Conservation (phyloP, 2,888 invertebrate species). For the Nysson spinosus region DNA sequence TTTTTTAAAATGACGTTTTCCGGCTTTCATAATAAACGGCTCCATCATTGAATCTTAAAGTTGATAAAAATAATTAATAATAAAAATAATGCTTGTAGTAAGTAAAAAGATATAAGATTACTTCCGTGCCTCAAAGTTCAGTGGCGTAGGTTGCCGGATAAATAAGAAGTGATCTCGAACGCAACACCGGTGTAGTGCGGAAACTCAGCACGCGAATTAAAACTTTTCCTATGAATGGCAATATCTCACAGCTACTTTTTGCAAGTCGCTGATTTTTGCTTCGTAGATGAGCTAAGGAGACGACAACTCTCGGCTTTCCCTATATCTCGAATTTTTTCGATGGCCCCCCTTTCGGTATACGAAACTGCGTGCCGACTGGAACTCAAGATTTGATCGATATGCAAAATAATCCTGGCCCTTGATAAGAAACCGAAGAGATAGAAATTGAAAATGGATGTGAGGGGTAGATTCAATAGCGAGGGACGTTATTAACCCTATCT, state of each 20-base stretch:
- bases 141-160: conserved; percentile 1
- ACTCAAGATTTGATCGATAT: conserved; percentile 47
- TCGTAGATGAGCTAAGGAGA: conserved; percentile 19
- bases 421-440: background rate
- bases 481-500: background rate
- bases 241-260: conserved; percentile 42
- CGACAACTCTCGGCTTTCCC: background rate
- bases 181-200: background rate
- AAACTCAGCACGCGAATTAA: conserved; percentile 58
- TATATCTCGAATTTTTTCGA: conserved; percentile 2
- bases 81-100: background rate
- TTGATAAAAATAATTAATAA: background rate
- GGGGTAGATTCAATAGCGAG: background rate
- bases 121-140: conserved; percentile 4
- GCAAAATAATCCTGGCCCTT: conserved; percentile 34
- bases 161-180: conserved; percentile 13
- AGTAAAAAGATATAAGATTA: background rate
- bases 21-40: too few relatives aligned
- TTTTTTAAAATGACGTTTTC: too few relatives aligned
- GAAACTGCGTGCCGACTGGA: conserved; percentile 24
- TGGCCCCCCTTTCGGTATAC: background rate
- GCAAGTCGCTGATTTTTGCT: conserved; percentile 64
- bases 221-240: conserved; percentile 73
- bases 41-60: background rate
- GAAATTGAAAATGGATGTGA: background rate